Conservation (phyloP, 2,888 invertebrate species). For the Octonoba sinensis region DNA sequence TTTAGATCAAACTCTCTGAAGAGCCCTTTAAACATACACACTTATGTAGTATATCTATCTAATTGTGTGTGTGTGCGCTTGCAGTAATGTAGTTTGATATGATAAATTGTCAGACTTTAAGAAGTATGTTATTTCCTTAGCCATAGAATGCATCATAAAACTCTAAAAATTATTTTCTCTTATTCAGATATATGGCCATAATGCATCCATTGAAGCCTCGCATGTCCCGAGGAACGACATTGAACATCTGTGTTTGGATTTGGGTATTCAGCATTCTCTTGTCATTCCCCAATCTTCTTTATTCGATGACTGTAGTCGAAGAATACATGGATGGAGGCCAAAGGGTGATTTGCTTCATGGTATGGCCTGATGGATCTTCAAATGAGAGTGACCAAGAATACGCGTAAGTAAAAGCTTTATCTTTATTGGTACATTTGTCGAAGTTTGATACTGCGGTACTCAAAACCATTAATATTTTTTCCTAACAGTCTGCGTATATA, state of each 20-base stretch:
- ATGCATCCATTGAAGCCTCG: constrained; percentile 92
- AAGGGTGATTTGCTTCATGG: constrained; percentile 64
- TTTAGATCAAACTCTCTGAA: too few species aligned
- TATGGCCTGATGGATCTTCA: constrained; percentile 66
- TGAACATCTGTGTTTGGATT: constrained; percentile 85
- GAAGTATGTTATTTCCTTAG: too few species aligned
- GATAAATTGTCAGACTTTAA: too few species aligned
- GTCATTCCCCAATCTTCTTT: constrained; percentile 85
- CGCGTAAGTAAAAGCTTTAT: constrained; percentile 51
- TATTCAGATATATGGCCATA: constrained; percentile 90
- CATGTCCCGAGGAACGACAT: constrained; percentile 86
- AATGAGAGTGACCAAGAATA: constrained; percentile 61
- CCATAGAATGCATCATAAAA: too few species aligned
- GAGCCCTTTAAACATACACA: too few species aligned
- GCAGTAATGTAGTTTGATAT: too few species aligned
- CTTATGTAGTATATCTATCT: too few species aligned
- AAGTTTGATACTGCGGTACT: too few species aligned
- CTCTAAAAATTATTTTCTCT: constrained; percentile 6
- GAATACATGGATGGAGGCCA: constrained; percentile 40
- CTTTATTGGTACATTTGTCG: not conserved
- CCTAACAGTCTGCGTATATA: too few species aligned
- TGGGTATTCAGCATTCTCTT: constrained; percentile 86
- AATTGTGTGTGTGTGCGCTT: too few species aligned
- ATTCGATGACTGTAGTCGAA: constrained; percentile 63
- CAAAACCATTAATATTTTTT: too few species aligned